Evolutionary conservation across 2,113 vertebrate species (phyloP), one percentile per base, ranked within the genome.

Genomic region (Zosterops borbonicus): DNA sequence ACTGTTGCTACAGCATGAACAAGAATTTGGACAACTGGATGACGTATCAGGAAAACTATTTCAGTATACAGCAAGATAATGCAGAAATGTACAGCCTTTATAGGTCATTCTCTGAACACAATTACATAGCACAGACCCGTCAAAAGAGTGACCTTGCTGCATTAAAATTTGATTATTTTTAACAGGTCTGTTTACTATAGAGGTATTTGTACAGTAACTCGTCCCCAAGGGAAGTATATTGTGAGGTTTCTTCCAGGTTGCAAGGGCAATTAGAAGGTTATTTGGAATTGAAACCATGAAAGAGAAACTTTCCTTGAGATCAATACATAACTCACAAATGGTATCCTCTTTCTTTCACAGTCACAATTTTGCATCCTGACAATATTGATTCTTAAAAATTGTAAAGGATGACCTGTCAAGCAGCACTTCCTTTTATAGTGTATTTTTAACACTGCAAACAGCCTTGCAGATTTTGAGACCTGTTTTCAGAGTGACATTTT

Each of bases 401-500:
- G 81, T 59, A 84, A 94, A 83, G 1, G 7, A 82, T 62, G 70
- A 85, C 52, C 63, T 74, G 55, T 67, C 83, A 94, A 65, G 39
- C 5, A 81, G 44, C 39, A 60, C 35, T 83, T 68, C 15, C 63
- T 76, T 83, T 33, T 46, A 12, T 13, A 79, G 92, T 14, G 15
- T 84, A 79, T 89, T 95, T 90, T 83, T 96, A 80, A 90, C 49
- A 58, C 29, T 52, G 67, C 52, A 77, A 87, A 88, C 49, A 83
- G 65, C 53, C 63, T 70, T 49, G 73, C 33, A 79, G 80, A 88
- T 92, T 96, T 89, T 87, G 70, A 92, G 79, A 91, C 53, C 41
- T 87, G n/a, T 92, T 77, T 90, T 94, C 89, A 68, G 27, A 62
- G 39, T 81, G 74, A 87, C 77, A 93, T 89, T 95, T 91, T 60